A percentile compares a stretch with the other conserved stretches of the same genome.
Evolutionary conservation across 2,113 vertebrate species (phyloP).

Genomic region (Dipodomys stephensi): DNA sequence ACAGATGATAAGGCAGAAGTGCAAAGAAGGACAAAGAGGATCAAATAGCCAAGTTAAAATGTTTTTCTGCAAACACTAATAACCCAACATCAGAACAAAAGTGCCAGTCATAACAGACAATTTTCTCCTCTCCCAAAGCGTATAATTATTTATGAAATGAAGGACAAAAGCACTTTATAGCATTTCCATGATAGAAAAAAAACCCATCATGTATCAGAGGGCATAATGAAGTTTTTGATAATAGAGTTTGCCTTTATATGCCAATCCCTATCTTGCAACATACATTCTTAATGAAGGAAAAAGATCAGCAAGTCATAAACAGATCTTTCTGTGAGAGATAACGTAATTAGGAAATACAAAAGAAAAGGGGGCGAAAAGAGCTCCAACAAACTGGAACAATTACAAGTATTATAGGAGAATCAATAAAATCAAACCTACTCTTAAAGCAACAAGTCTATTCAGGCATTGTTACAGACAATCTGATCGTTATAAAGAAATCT

Average conservation of each 20-base stretch:
- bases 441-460: constrained; percentile 67
- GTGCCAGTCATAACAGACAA: background rate
- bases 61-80: constrained; percentile 45
- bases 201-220: background rate
- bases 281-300: constrained; percentile 66
- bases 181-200: constrained; percentile 56
- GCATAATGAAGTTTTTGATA: constrained; percentile 65
- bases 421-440: constrained; percentile 74
- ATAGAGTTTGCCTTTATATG: constrained; percentile 63
- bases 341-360: constrained; percentile 77
- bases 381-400: constrained; percentile 64
- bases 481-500: constrained; percentile 50
- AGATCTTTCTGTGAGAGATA: constrained; percentile 61
- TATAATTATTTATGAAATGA: constrained; percentile 60
- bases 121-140: constrained; percentile 3
- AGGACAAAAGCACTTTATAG: constrained; percentile 51
- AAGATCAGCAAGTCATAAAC: constrained; percentile 67
- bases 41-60: constrained; percentile 60
- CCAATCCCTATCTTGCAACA: constrained; percentile 11
- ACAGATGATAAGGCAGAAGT: background rate
- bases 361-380: constrained; percentile 39
- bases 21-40: constrained; percentile 51
- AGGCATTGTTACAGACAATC: constrained; percentile 20
- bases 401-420: constrained; percentile 71
- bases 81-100: constrained; percentile 38